Conservation (phyloP, 2,888 invertebrate genomes). For the Ornithoptera priamus region DNA sequence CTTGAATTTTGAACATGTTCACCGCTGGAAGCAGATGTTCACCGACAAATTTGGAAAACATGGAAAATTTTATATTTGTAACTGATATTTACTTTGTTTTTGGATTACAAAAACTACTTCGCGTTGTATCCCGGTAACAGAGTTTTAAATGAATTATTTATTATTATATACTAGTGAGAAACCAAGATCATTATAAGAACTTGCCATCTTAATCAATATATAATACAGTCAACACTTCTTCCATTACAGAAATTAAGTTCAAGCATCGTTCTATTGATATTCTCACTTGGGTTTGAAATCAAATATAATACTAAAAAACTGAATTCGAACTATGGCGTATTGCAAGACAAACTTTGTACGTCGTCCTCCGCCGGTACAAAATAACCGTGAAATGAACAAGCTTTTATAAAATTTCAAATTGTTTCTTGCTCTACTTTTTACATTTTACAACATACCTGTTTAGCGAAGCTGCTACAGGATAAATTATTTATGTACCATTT, state of each 20-base stretch:
- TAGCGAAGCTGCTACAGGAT: background rate
- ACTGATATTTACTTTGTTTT: conserved; percentile 34
- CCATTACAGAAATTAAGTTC: background rate
- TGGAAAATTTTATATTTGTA: conserved; percentile 76
- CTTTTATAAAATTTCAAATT: conserved; percentile 52
- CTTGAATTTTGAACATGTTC: conserved; percentile 75
- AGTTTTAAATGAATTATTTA: no score
- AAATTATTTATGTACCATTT: background rate
- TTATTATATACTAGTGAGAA: no score
- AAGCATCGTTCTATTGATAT: background rate
- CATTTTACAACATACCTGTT: background rate
- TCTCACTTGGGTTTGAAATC: conserved; percentile 3
- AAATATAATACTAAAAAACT: conserved; percentile 16
- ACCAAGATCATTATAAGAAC: no score
- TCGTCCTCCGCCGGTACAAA: conserved; percentile 42
- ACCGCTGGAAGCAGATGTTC: conserved; percentile 67
- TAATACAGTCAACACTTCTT: no score
- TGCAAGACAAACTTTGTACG: conserved; percentile 28
- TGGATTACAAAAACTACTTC: background rate
- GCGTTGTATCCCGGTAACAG: no score
- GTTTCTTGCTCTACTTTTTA: conserved; percentile 39
- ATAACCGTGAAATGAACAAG: conserved; percentile 56
- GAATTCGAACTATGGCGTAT: conserved; percentile 4
- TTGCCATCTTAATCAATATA: no score
- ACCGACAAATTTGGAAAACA: conserved; percentile 63